A percentile compares a stretch with the other conserved stretches of the same genome.
phyloP scores from a whole-genome alignment of 1,140 invertebrate genomes.

The Cotesia chilonis region DNA sequence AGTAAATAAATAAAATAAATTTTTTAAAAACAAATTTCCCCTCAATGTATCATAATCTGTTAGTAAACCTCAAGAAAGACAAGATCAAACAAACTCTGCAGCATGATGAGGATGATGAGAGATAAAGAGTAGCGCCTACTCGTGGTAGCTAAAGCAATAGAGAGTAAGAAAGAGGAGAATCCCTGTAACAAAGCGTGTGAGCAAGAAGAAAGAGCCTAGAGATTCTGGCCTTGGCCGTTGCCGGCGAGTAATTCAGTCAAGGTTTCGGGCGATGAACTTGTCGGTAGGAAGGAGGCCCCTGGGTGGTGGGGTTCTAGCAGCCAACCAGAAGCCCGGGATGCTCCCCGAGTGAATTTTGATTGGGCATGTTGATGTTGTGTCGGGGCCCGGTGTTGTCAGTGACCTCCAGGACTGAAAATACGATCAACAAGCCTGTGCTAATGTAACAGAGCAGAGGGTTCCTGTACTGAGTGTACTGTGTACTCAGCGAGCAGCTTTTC shows the following conservation, averaged over 20 bases:
- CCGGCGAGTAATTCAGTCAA: constrained; percentile 76
- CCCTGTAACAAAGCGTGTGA: constrained; percentile 30
- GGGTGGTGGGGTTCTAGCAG: constrained; percentile 37
- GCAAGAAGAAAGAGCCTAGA: constrained; percentile 40
- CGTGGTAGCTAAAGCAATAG: too few relatives aligned
- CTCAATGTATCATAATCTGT: too few relatives aligned
- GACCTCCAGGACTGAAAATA: constrained; percentile 72
- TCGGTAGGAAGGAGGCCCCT: constrained; percentile 34
- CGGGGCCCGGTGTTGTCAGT: constrained; percentile 64
- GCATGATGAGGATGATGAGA: too few relatives aligned
- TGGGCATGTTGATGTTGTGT: constrained; percentile 46
- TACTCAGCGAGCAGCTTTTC: too few relatives aligned
- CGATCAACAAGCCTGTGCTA: constrained; percentile 63
- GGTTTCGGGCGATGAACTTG: constrained; percentile 72
- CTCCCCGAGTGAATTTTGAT: constrained; percentile 45
- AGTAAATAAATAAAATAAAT: too few relatives aligned
- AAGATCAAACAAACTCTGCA: too few relatives aligned
- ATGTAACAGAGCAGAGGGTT: constrained; percentile 33
- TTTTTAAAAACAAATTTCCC: too few relatives aligned
- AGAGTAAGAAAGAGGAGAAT: not conserved
- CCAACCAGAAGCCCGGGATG: constrained; percentile 53
- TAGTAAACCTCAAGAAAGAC: too few relatives aligned
- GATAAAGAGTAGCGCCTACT: too few relatives aligned
- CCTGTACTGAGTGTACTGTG: not conserved
- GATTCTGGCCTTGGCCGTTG: constrained; percentile 70